Evolutionary conservation across 2,888 invertebrate genomes (phyloP).

Genomic region (Melanotus villosus): DNA sequence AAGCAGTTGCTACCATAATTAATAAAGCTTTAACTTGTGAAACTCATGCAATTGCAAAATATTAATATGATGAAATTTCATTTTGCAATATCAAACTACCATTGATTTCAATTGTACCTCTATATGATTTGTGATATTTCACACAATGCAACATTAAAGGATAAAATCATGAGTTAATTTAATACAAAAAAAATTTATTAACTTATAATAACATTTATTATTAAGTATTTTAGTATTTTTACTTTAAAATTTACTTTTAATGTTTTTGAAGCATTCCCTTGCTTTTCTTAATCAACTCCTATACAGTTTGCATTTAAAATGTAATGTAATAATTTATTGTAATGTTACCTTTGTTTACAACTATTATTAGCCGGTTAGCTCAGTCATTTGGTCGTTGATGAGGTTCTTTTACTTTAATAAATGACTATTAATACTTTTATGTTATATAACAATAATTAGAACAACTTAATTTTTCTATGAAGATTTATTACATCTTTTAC

Average conservation of each 20-base stretch:
- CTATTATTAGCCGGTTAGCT: no score
- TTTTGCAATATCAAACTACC: not conserved
- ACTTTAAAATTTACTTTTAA: not conserved
- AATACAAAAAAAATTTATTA: not conserved
- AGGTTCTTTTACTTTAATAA: no score
- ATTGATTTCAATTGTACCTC: not conserved
- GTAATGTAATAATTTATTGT: no score
- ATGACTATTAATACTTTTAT: no score
- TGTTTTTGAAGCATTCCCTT: not conserved
- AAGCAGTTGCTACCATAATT: slow-evolving; percentile 39
- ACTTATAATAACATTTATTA: not conserved
- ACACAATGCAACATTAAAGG: not conserved
- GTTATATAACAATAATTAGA: no score
- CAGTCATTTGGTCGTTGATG: no score
- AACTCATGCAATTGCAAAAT: slow-evolving; percentile 8
- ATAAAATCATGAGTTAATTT: not conserved
- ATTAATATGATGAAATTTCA: slow-evolving; percentile 10
- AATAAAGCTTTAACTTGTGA: slow-evolving; percentile 31
- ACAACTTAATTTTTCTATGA: no score
- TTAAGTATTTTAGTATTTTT: slow-evolving; percentile 7
- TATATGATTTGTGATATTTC: not conserved
- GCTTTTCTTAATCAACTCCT: no score
- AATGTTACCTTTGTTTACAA: no score
- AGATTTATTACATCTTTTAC: no score
- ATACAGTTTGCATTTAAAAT: no score